Evolutionary conservation across 2,888 invertebrate species (phyloP).

Genomic region (Epiblema foenella): DNA sequence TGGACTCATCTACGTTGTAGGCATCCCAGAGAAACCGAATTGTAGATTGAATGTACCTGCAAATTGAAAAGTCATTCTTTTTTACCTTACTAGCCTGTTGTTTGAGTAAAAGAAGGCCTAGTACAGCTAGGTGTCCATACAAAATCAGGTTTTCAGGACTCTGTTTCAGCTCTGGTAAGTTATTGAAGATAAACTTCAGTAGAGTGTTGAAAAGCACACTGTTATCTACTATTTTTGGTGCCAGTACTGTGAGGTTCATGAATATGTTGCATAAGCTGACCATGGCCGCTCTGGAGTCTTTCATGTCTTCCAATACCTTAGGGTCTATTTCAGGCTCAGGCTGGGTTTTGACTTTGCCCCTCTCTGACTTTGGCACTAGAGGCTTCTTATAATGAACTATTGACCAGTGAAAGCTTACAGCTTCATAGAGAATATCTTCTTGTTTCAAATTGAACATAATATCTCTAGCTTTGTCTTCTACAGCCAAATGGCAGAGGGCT

Average conservation of each 20-base stretch:
- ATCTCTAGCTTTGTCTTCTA: slow-evolving; percentile 94
- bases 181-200: slow-evolving; percentile 93
- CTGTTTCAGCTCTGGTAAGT: slow-evolving; percentile 93
- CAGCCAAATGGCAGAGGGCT: slow-evolving; percentile 95
- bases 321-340: slow-evolving; percentile 91
- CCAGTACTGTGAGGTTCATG: slow-evolving; percentile 96
- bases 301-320: slow-evolving; percentile 91
- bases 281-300: slow-evolving; percentile 93
- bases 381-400: slow-evolving; percentile 94
- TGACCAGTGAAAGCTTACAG: slow-evolving; percentile 93
- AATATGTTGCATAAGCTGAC: slow-evolving; percentile 95
- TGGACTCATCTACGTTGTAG: slow-evolving; percentile 94
- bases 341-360: slow-evolving; percentile 89
- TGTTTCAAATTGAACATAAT: slow-evolving; percentile 91
- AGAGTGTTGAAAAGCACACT: slow-evolving; percentile 91
- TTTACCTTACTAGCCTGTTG: slow-evolving; percentile 93
- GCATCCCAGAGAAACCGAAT: slow-evolving; percentile 97
- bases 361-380: slow-evolving; percentile 91
- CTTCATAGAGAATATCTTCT: slow-evolving; percentile 92
- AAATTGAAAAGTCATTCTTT: slow-evolving; percentile 95
- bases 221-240: slow-evolving; percentile 92
- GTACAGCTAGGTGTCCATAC: slow-evolving; percentile 92
- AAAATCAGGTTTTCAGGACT: slow-evolving; percentile 93
- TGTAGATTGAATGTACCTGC: slow-evolving; percentile 94
- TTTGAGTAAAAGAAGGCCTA: slow-evolving; percentile 92